A percentile compares a stretch with the other conserved stretches of the same genome.
phyloP scores from a whole-genome alignment of 35 echinoderm and acorn worm species.

The Hemicentrotus pulcherrimus region DNA sequence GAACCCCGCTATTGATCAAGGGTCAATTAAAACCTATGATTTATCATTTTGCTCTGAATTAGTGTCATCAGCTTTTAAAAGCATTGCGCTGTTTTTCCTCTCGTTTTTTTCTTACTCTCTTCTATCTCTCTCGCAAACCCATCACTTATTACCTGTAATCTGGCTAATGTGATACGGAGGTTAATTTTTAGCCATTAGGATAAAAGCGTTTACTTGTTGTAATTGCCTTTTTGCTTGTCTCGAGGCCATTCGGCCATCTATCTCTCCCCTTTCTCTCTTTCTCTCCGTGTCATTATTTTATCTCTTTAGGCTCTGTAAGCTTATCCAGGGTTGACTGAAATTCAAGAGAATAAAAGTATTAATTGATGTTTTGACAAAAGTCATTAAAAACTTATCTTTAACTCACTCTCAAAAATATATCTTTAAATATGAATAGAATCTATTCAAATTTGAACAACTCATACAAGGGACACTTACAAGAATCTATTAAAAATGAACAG shows the following conservation, averaged over 20 bases:
- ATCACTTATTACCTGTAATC: constrained; percentile 21
- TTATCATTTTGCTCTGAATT: constrained; percentile 39
- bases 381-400: too few relatives aligned
- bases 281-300: not conserved
- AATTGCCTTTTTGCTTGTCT: constrained; percentile 18
- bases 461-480: too few relatives aligned
- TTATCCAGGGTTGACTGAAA: not conserved
- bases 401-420: too few relatives aligned
- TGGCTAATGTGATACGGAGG: constrained; percentile 38
- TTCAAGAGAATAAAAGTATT: not conserved
- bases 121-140: not conserved
- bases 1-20: constrained; percentile 22
- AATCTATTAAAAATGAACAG: too few relatives aligned
- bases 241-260: not conserved
- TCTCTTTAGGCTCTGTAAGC: not conserved
- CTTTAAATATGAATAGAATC: too few relatives aligned
- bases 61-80: constrained; percentile 45
- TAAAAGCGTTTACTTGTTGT: constrained; percentile 22
- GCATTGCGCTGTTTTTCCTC: not conserved
- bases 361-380: not conserved
- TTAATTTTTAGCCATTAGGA: constrained; percentile 47
- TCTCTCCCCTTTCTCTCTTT: not conserved
- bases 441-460: too few relatives aligned
- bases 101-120: not conserved
- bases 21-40: constrained; percentile 28